Conservation (phyloP, 2,888 invertebrate species). For the Dascillus cervinus region DNA sequence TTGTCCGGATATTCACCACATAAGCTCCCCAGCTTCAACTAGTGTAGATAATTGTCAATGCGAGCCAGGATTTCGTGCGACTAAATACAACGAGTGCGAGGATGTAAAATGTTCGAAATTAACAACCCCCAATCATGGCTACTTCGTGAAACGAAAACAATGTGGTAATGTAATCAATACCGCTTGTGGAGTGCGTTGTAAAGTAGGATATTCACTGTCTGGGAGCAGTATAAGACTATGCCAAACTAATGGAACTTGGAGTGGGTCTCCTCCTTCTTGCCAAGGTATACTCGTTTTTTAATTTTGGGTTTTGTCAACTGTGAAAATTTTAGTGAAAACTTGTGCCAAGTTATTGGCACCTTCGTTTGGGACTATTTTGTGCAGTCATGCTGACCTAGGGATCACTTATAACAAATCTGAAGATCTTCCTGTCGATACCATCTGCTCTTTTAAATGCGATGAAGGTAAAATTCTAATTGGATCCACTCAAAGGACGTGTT, state of each 20-base stretch:
- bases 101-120: slow-evolving; percentile 56
- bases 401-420: slow-evolving; percentile 31
- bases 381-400: slow-evolving; percentile 42
- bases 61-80: slow-evolving; percentile 50
- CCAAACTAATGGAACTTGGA: slow-evolving; percentile 57
- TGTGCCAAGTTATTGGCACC: slow-evolving; percentile 51
- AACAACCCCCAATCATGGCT: slow-evolving; percentile 54
- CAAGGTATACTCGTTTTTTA: slow-evolving; percentile 40
- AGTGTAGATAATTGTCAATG: slow-evolving; percentile 53
- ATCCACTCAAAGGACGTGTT: slow-evolving; percentile 54
- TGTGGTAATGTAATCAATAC: slow-evolving; percentile 60
- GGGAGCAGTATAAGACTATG: slow-evolving; percentile 54
- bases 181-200: slow-evolving; percentile 62
- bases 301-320: too few species aligned
- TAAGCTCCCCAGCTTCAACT: slow-evolving; percentile 49
- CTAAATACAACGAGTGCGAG: slow-evolving; percentile 47
- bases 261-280: slow-evolving; percentile 55
- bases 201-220: slow-evolving; percentile 50
- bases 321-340: slow-evolving; percentile 55
- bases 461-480: slow-evolving; percentile 57
- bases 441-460: slow-evolving; percentile 56
- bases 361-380: slow-evolving; percentile 48
- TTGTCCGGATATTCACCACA: slow-evolving; percentile 59
- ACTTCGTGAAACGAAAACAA: slow-evolving; percentile 53
- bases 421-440: slow-evolving; percentile 52